Percentiles rank a stretch among this genome's conserved stretches.
phyloP scores from a whole-genome alignment of 2,797 vertebrate species.

The Capromys pilorides region DNA sequence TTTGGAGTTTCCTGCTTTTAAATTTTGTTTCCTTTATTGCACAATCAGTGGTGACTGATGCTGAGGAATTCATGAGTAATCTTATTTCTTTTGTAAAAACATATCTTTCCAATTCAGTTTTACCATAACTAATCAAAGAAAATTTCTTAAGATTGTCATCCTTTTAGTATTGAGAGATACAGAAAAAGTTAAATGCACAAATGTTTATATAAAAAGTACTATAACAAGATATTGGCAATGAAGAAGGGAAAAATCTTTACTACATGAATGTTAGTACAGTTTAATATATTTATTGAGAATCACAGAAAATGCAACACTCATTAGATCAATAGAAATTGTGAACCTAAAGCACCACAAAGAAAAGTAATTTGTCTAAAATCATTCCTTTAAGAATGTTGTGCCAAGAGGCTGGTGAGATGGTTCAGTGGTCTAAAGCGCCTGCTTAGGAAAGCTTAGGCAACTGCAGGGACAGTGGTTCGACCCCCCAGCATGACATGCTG shows the following conservation, averaged over 20 bases:
- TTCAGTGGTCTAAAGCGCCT: too few species aligned
- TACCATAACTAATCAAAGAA: constrained; percentile 66
- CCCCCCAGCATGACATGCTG: too few species aligned
- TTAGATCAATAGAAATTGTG: neutral
- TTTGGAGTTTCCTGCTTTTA: constrained; percentile 57
- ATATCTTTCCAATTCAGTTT: constrained; percentile 71
- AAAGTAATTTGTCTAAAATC: constrained; percentile 24
- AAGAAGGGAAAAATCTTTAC: neutral
- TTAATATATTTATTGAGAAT: neutral
- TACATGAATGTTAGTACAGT: neutral
- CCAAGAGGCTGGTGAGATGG: too few species aligned
- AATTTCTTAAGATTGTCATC: constrained; percentile 40
- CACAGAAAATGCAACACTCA: constrained; percentile 13
- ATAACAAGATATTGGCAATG: neutral
- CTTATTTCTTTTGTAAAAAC: constrained; percentile 74
- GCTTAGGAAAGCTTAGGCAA: too few species aligned
- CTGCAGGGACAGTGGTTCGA: too few species aligned
- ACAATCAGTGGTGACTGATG: constrained; percentile 64
- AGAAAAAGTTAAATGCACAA: neutral
- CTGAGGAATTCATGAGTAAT: constrained; percentile 78
- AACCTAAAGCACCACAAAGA: constrained; percentile 31
- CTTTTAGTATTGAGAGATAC: constrained; percentile 27
- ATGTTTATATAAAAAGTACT: constrained; percentile 7
- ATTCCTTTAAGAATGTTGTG: too few species aligned
- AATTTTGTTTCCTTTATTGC: constrained; percentile 73